These are phyloP conservation scores for Corythaeola cristata DNA, from an alignment of 2,113 vertebrate species.

Conservation along the genomic window DNA sequence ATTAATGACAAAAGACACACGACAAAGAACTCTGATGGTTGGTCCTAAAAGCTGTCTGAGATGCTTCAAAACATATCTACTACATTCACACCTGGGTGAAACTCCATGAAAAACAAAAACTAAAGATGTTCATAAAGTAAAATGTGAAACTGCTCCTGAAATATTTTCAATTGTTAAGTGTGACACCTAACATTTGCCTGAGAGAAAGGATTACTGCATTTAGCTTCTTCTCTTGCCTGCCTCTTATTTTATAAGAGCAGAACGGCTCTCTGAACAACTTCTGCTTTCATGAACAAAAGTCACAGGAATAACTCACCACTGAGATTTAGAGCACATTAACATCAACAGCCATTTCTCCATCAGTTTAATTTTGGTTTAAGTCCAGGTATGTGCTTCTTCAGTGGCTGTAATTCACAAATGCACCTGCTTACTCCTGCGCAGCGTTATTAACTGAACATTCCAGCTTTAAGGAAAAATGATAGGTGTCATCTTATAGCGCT, in stretches of 20 bases:
- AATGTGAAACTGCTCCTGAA: neutral
- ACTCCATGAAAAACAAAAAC: neutral
- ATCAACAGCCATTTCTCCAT: neutral
- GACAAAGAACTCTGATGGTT: neutral
- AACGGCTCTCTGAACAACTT: neutral
- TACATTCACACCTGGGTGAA: neutral
- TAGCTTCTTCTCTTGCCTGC: neutral
- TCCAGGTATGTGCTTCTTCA: neutral
- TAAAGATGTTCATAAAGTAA: neutral
- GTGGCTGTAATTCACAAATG: neutral
- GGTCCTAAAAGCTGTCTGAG: neutral
- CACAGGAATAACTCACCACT: neutral
- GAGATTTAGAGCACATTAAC: neutral
- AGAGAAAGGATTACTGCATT: neutral
- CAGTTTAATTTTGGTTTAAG: neutral
- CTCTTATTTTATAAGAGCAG: neutral
- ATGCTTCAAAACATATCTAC: neutral
- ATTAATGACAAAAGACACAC: neutral
- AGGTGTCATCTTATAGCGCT: neutral
- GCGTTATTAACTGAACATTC: neutral
- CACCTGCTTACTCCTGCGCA: neutral
- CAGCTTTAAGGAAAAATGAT: neutral
- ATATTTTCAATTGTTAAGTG: neutral
- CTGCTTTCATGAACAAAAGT: neutral
- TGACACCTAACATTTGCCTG: neutral